Conservation (phyloP, 2,797 vertebrate genomes). For the Sebastes minor region DNA sequence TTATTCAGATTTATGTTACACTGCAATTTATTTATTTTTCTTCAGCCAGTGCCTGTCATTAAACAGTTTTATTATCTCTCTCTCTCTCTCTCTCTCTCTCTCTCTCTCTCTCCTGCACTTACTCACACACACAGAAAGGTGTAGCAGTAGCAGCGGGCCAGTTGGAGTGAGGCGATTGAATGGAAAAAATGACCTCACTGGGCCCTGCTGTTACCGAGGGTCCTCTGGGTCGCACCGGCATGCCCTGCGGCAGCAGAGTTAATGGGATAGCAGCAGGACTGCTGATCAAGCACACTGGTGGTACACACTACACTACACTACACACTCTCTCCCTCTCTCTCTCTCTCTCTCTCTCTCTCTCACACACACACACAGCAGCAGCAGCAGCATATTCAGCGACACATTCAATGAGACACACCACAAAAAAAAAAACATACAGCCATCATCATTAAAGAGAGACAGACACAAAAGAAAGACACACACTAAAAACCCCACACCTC, state of each 20-base stretch:
- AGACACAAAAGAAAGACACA: not conserved
- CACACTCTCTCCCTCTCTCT: not conserved
- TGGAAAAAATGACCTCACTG: slow-evolving; percentile 71
- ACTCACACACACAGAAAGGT: slow-evolving; percentile 4
- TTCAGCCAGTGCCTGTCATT: not conserved
- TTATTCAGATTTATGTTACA: not conserved
- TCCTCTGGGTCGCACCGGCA: slow-evolving; percentile 66
- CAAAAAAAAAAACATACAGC: not conserved
- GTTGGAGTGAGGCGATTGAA: slow-evolving; percentile 49
- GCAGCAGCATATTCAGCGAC: slow-evolving; percentile 10
- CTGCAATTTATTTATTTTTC: not conserved
- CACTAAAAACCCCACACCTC: not conserved
- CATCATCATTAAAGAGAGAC: slow-evolving; percentile 30
- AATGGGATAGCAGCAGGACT: slow-evolving; percentile 75
- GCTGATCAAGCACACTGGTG: slow-evolving; percentile 72
- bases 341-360: not conserved
- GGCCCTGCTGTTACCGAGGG: slow-evolving; percentile 65
- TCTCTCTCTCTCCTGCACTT: not conserved
- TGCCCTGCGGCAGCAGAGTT: slow-evolving; percentile 67
- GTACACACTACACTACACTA: slow-evolving; percentile 4
- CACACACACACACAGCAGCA: slow-evolving; percentile 3
- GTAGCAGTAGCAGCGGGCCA: slow-evolving; percentile 30
- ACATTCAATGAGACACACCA: slow-evolving; percentile 24
- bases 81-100: not conserved
- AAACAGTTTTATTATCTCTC: not conserved